These are phyloP conservation scores for Knipowitschia caucasica DNA, from an alignment of 2,797 vertebrate genomes.

Conservation along the genomic window DNA sequence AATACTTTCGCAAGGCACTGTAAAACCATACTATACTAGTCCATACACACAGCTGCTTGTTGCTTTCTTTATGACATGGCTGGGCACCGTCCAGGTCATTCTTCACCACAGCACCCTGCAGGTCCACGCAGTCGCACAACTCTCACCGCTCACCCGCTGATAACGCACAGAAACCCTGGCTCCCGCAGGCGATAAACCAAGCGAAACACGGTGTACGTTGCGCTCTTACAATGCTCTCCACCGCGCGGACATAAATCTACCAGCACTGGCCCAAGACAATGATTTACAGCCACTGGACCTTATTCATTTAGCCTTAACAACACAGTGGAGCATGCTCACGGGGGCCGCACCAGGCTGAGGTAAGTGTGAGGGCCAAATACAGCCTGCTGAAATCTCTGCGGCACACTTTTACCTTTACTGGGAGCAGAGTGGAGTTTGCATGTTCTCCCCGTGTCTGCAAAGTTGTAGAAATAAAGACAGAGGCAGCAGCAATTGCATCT, in stretches of 20 bases:
- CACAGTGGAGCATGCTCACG: constrained; percentile 20
- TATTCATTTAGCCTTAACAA: constrained; percentile 44
- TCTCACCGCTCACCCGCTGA: constrained; percentile 45
- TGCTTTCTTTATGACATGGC: neutral
- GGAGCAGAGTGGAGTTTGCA: constrained; percentile 11
- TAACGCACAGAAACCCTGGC: constrained; percentile 44
- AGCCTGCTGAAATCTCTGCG: constrained; percentile 17
- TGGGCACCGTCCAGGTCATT: neutral
- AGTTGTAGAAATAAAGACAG: no score
- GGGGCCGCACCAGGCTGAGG: constrained; percentile 30
- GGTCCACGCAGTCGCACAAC: constrained; percentile 18
- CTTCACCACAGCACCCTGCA: neutral
- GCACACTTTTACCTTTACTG: constrained; percentile 33
- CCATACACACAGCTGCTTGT: no score
- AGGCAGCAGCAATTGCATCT: no score
- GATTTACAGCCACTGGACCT: constrained; percentile 41
- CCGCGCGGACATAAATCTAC: constrained; percentile 56
- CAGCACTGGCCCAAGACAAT: constrained; percentile 27
- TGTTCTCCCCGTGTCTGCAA: no score
- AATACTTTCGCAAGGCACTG: no score
- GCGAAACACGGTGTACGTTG: constrained; percentile 33
- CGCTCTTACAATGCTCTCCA: constrained; percentile 43
- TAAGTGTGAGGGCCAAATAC: constrained; percentile 40
- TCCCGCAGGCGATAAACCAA: constrained; percentile 54
- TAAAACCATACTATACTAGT: no score